phyloP scores from a whole-genome alignment of 2,113 vertebrate genomes.

The Pomatorhinus ruficollis region DNA sequence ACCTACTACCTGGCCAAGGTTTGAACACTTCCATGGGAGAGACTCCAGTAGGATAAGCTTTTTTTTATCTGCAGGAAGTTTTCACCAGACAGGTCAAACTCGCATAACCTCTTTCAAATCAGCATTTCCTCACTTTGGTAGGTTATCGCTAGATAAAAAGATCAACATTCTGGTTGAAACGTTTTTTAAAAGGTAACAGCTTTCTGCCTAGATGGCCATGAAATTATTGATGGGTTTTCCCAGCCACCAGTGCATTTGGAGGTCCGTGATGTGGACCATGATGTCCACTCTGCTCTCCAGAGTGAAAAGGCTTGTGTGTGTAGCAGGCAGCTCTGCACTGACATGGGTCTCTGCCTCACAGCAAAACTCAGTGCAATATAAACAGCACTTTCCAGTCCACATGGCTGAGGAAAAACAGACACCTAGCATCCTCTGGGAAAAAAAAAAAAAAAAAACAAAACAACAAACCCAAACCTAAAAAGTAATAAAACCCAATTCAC shows the following conservation, averaged over 20 bases:
- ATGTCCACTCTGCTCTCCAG: not conserved
- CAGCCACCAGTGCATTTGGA: not conserved
- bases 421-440: not conserved
- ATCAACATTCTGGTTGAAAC: not conserved
- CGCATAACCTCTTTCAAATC: not conserved
- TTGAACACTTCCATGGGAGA: not conserved
- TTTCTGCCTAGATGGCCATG: not conserved
- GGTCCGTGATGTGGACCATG: not conserved
- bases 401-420: not conserved
- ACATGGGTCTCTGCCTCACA: not conserved
- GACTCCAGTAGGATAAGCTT: not conserved
- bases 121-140: not conserved
- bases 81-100: not conserved
- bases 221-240: not conserved
- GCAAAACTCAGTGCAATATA: not conserved
- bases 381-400: not conserved
- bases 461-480: not conserved
- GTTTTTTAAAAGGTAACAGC: not conserved
- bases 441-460: no score
- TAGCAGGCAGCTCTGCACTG: not conserved
- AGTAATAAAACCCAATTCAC: not conserved
- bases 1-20: not conserved
- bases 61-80: not conserved
- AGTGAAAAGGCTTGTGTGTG: not conserved
- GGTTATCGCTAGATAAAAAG: not conserved